Evolutionary conservation across 2,797 vertebrate species (phyloP), one percentile per base, ranked within the genome.

Genomic region (Rousettus madagascariensis): DNA sequence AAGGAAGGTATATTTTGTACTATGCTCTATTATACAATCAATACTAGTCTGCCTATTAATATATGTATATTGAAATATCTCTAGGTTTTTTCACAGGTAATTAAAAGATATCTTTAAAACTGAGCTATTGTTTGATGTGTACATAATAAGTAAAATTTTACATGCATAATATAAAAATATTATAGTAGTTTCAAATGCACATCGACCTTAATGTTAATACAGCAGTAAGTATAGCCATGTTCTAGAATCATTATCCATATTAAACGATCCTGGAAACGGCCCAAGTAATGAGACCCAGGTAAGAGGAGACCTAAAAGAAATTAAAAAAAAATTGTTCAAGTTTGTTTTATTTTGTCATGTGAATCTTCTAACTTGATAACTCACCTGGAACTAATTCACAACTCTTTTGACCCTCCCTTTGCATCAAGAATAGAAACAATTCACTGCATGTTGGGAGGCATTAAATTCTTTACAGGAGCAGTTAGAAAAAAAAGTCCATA

Each of bases 201-300:
- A 95, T 3, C 98, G 98, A 99, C 99, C 99, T 99, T 99, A 84
- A 99, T 99, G 96, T 99, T 99, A 97, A 99, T 97, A 28, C 98
- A 99, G 95, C 99, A 99, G 98, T 99, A 99, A 19, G 99, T 99
- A 93, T 99, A 99, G 75, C 99, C 99, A 97, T 98, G 98, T 98
- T 99, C 99, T 93, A 99, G 98, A 97, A 99, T 98, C 98, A 99
- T 98, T 97, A 99, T 98, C 99, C 99, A 99, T 96, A 99, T 98
- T 96, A 99, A 98, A 65, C 99, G 99, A 91, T 99, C 99, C 97
- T 99, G 99, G 98, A 99, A 99, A 96, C 99, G 99, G 79, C 99
- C 99, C 93, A 99, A 98, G 96, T 99, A 99, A 98, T 99, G 99
- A 43, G 99, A 99, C 41, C 99, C 99, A 43, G 99, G 99, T 79